Conservation (phyloP, 2,113 vertebrate species). For the Phyllostomus hastatus region DNA sequence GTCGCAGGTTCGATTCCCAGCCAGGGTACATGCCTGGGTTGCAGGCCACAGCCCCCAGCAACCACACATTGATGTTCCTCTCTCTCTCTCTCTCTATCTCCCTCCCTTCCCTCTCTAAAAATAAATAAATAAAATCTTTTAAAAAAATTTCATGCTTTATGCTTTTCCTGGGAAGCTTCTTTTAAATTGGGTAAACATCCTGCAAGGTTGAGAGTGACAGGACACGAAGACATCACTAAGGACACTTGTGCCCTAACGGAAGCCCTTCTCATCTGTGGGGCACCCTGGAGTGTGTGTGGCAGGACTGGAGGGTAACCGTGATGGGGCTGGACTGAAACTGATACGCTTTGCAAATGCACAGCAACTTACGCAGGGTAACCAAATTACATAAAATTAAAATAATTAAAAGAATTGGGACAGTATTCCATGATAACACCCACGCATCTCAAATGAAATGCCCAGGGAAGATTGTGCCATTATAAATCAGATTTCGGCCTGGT, state of each 20-base stretch:
- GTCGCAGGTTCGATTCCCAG: too few species aligned
- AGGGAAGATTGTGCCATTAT: neutral
- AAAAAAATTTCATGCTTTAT: neutral
- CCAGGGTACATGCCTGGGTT: too few species aligned
- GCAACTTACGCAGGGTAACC: neutral
- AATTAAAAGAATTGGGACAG: neutral
- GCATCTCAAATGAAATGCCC: neutral
- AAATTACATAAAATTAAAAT: neutral
- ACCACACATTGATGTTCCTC: too few species aligned
- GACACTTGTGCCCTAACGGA: neutral
- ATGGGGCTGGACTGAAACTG: neutral
- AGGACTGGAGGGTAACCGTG: neutral
- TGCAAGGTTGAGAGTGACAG: neutral
- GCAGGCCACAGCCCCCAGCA: too few species aligned
- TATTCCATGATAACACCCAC: neutral
- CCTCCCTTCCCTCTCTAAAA: too few species aligned
- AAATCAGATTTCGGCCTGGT: neutral
- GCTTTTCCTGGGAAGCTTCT: neutral
- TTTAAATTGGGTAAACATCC: neutral
- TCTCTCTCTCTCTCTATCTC: too few species aligned
- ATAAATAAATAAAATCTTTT: too few species aligned
- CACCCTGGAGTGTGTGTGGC: neutral
- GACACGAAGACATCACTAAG: neutral
- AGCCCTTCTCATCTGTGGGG: neutral
- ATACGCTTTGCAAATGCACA: neutral